Evolutionary conservation across 2,113 vertebrate genomes (phyloP).

Genomic region (Catharus fuscescens): DNA sequence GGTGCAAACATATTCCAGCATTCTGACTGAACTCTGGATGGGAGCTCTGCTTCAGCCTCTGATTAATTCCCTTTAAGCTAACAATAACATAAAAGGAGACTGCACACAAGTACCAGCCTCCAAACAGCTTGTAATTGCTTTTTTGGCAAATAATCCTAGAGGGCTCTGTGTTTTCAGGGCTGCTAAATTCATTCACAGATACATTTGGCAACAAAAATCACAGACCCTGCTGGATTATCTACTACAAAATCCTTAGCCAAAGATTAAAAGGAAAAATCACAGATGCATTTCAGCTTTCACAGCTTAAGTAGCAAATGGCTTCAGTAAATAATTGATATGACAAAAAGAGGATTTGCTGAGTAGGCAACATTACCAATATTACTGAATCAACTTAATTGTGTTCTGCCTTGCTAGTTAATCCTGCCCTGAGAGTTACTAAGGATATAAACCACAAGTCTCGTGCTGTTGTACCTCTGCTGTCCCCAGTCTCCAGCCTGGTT

Average conservation of each 20-base stretch:
- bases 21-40: not conserved
- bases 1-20: not conserved
- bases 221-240: not conserved
- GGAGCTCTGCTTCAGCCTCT: not conserved
- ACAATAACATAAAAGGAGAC: not conserved
- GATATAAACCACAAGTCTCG: not conserved
- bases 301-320: not conserved
- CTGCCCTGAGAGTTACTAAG: not conserved
- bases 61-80: slow-evolving; percentile 32
- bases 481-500: not conserved
- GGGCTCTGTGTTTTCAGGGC: not conserved
- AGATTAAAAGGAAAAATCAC: not conserved
- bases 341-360: not conserved
- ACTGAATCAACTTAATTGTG: not conserved
- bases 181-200: not conserved
- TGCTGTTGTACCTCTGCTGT: not conserved
- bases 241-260: not conserved
- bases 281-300: slow-evolving; percentile 3
- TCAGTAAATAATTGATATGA: not conserved
- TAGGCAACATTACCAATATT: not conserved
- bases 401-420: not conserved
- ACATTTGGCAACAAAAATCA: not conserved
- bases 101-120: not conserved
- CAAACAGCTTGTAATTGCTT: not conserved
- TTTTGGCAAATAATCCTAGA: not conserved